Conservation (phyloP, 2,888 invertebrate species). For the Cryptus viduatorius region DNA sequence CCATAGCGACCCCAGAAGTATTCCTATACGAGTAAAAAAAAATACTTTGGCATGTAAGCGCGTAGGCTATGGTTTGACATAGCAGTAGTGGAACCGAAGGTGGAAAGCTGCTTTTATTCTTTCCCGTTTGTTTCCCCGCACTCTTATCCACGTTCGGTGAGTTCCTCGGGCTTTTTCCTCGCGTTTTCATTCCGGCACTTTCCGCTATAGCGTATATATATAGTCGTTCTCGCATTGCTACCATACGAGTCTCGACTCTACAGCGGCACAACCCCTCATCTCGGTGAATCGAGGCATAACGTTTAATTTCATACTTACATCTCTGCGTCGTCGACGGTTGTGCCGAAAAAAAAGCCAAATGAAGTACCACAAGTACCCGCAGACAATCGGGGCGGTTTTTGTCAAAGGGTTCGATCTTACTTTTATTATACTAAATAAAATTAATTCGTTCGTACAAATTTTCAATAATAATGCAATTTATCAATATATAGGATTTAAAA, state of each 20-base stretch:
- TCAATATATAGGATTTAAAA: too few relatives aligned
- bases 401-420: neutral
- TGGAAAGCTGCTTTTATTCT: slow-evolving; percentile 25
- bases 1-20: slow-evolving; percentile 19
- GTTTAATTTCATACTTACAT: slow-evolving; percentile 10
- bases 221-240: slow-evolving; percentile 12
- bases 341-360: neutral
- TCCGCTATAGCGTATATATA: neutral
- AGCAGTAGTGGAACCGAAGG: slow-evolving; percentile 9
- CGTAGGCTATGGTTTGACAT: neutral
- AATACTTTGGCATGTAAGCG: neutral
- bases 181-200: slow-evolving; percentile 17
- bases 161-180: slow-evolving; percentile 1
- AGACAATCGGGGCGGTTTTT: neutral
- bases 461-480: too few relatives aligned
- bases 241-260: neutral
- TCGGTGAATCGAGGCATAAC: slow-evolving; percentile 14
- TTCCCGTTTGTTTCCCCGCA: neutral
- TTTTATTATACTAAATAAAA: too few relatives aligned
- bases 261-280: neutral
- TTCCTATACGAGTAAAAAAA: slow-evolving; percentile 19
- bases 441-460: too few relatives aligned
- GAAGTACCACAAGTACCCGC: neutral
- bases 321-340: neutral
- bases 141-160: slow-evolving; percentile 16